Conservation (phyloP, 2,888 invertebrate species). For the Calliphora vomitoria region DNA sequence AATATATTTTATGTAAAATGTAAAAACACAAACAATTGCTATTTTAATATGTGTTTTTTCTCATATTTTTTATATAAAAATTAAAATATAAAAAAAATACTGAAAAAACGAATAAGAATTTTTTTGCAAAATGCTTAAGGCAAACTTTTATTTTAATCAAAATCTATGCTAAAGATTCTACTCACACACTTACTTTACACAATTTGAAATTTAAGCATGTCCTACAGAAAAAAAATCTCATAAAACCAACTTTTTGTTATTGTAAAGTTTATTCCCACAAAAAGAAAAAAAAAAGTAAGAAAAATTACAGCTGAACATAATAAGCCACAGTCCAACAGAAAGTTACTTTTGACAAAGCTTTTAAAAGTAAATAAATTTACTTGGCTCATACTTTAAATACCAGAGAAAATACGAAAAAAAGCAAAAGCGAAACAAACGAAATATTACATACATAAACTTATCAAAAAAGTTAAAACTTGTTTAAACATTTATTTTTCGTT, state of each 20-base stretch:
- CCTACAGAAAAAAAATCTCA: background rate
- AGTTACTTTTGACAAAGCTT: conserved; percentile 43
- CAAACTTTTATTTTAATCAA: conserved; percentile 14
- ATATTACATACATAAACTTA: background rate
- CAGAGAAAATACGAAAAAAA: background rate
- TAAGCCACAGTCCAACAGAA: conserved; percentile 23
- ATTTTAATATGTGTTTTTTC: too few relatives aligned
- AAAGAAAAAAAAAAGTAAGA: background rate
- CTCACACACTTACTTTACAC: background rate
- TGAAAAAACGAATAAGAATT: conserved; percentile 15
- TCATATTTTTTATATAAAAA: too few relatives aligned
- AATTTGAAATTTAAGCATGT: conserved; percentile 2
- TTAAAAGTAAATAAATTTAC: conserved; percentile 55
- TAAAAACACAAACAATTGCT: too few relatives aligned
- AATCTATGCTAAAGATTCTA: too few relatives aligned
- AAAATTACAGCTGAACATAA: background rate
- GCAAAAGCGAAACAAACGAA: background rate
- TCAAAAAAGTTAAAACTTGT: background rate
- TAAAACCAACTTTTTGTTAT: background rate
- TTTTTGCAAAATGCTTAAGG: conserved; percentile 22
- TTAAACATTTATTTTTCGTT: too few relatives aligned
- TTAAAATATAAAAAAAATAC: conserved; percentile 1
- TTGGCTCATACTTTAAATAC: conserved; percentile 35
- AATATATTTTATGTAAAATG: too few relatives aligned
- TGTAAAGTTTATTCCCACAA: background rate